Base-by-base conservation (phyloP, 1,140 invertebrate genomes). In the Epicauta chinensis region DNA sequence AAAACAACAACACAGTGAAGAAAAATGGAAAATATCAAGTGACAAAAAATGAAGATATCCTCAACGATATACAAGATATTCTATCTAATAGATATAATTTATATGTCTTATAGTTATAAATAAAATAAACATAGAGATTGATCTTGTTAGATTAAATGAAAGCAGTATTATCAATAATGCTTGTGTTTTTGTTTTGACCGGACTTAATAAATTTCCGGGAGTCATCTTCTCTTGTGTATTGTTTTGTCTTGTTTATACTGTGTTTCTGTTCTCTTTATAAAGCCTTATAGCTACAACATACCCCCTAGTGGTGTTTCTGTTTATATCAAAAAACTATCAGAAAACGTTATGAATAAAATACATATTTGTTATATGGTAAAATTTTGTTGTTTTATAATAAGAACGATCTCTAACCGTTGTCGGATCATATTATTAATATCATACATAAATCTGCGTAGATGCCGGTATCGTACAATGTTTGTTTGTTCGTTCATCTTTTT, bases 271-370 rank as follows among this genome's bases (percentile, higher is more conserved):
- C 23, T 23, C 7, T 7, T 5, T 23, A 23, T 23, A 23, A 23
- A 23, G 7, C 23, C 4, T n/a, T n/a, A n/a, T n/a, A n/a, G n/a
- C n/a, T 23, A 23, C 23, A 23, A 34, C 32, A 47, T 23, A 42
- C 31, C 54, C 41, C 32, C 54, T 48, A 17, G 41, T 35, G 16
- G 54, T 31, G 46, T 35, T 40, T 51, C 36, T 43, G 53, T 42
- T 13, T 40, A 23, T 49, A 55, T 51, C 53, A 44, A 50, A 51
- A 48, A 44, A 45, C 47, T 51, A 55, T 55, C 53, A 46, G 38
- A 51, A 55, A 45, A 35, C 14, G 32, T 37, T 42, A 45, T 51
- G 54, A 56, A 56, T 56, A 56, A 56, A 56, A 56, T 56, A 51
- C 49, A 51, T 46, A 56, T 56, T 56, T 56, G 54, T 56, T 51